Percentiles rank a stretch among this genome's conserved stretches.
These are phyloP conservation scores for Sphinx pinastri DNA, from an alignment of 2,888 invertebrate genomes.

Conservation along the genomic window DNA sequence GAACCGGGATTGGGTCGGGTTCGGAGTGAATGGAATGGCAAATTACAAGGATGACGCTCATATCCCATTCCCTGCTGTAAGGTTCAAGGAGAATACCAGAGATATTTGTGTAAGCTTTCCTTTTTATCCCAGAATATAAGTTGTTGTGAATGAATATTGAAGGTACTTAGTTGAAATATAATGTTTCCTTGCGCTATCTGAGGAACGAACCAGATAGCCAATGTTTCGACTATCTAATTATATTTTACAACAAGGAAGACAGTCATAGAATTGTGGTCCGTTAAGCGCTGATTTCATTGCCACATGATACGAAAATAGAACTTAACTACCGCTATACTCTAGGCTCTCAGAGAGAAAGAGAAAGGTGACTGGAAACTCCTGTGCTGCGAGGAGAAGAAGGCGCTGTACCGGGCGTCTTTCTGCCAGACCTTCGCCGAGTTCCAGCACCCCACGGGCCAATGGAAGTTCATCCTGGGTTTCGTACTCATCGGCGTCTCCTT, in stretches of 20 bases:
- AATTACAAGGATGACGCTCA: constrained; percentile 83
- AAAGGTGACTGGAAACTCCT: constrained; percentile 97
- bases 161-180: background rate
- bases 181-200: too few species aligned
- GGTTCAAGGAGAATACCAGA: constrained; percentile 85
- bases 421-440: constrained; percentile 97
- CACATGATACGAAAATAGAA: background rate
- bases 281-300: too few species aligned
- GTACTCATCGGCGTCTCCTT: constrained; percentile 77
- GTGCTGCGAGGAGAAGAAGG: constrained; percentile 96
- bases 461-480: constrained; percentile 89
- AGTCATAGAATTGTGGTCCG: too few species aligned
- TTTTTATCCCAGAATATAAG: background rate
- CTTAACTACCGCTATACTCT: constrained; percentile 10
- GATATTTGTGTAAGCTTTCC: constrained; percentile 78
- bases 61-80: constrained; percentile 86
- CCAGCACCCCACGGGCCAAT: constrained; percentile 91
- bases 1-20: constrained; percentile 87
- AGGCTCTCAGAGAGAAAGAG: constrained; percentile 95
- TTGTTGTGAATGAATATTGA: background rate
- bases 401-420: constrained; percentile 95
- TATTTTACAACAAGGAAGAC: too few species aligned
- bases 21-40: constrained; percentile 83
- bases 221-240: too few species aligned
- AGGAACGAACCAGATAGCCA: too few species aligned